Evolutionary conservation across 2,797 vertebrate genomes (phyloP), one percentile per base, ranked within the genome.

Genomic region (Oreonectes daqikongensis): DNA sequence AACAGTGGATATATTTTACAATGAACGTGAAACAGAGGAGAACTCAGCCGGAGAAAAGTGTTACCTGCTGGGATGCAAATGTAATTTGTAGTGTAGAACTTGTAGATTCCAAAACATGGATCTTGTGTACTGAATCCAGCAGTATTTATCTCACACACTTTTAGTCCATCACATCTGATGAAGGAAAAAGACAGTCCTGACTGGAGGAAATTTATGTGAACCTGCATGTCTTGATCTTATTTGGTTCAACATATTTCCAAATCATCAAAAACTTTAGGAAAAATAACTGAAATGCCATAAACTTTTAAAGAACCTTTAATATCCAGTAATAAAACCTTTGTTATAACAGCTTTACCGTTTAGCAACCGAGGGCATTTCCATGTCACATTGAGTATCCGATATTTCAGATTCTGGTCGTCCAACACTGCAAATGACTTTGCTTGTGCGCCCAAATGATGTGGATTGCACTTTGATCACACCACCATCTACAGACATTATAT

Each of bases 381-480:
- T 46, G 17, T 76, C 69, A 66, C 89, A 90, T 0, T 35, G 0
- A 1, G 73, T 86, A 2, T 85, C 77, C 1, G 6, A 1, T 6
- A 78, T 40, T 24, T 84, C 0, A 0, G 0, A 3, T 35, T 9
- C 10, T 38, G 80, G 17, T 26, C 3, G 42, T 18, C 64, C 83
- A 3, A 52, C 22, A 17, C 38, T 66, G 80, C 89, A 91, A 53
- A 65, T 83, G n/a, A 1, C 14, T 0, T 0, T 42, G 81, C 85
- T 73, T 53, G 30, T 3, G 20, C 86, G 86, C 15, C 89, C 89
- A 5, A 71, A 89, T n/a, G 83, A 7, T 0, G 70, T 76, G 17
- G 66, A 12, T 48, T 79, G 8, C 8, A 90, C 84, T 4, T 4
- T 30, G 80, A 90, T 88, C 69, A 87, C 81, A 46, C 86, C 88